Evolutionary conservation across 2,888 invertebrate genomes (phyloP), one percentile per base, ranked within the genome.

Genomic region (Rhamphomyia laevipes): DNA sequence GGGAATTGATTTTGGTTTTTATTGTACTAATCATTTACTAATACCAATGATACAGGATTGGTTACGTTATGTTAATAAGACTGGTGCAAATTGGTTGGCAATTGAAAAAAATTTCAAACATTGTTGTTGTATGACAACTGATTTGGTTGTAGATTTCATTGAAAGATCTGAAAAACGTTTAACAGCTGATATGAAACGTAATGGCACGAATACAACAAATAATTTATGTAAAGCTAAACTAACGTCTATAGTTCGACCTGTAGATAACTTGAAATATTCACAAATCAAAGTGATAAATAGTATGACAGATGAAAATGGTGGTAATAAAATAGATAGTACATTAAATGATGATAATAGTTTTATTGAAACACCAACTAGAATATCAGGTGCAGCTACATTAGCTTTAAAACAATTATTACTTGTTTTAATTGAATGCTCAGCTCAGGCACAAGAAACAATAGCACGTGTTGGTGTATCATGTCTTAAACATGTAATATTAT

Each of bases 31-130:
- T 66, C 91, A 93, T 65, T 73, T 95, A 46, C 71, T 96, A 9
- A 73, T 96, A 47, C 95, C 95, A 1, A 87, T 89, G 74, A 84
- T 95, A 15, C 95, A 96, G 71, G 85, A 86, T 61, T 95, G 95
- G 95, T 72, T 94, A 51, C 76, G 93, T 12, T 82, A 84, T 65
- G 80, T 81, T 17, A 76, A 80, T 15, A 82, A 84, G 58, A 79
- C 82, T 7, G 80, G 80, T 57, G 75, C 82, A 55, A 78, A 84
- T 54, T 82, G 85, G 80, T 82, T 86, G 57, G 76, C 77, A 56
- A 80, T 86, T 45, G 86, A 87, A 66, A 84, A 90, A 55, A 93
- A 92, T 67, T 94, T 94, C 63, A 94, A 94, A 63, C 94, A 95
- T 64, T 93, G 91, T 63, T 90, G 90, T 62, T 94, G 95, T 10